These are phyloP conservation scores for Fulica atra DNA, from an alignment of 2,113 vertebrate species.

Conservation along the genomic window DNA sequence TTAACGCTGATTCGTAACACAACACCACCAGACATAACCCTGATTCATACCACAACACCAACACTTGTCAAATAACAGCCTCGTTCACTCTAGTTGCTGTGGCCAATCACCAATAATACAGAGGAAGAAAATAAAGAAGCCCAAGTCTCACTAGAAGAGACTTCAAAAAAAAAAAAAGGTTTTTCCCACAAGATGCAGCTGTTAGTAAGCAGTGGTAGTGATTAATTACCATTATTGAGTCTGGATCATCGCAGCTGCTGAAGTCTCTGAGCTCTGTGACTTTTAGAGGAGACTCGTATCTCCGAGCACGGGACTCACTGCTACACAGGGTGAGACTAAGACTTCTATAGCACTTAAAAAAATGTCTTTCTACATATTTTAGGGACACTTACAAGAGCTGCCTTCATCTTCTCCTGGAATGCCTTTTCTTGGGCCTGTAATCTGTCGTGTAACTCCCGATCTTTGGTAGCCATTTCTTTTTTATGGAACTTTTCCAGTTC, in stretches of 20 bases:
- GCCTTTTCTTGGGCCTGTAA: constrained; percentile 68
- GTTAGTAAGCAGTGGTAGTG: neutral
- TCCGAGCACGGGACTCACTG: neutral
- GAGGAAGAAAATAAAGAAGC: neutral
- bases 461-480: constrained; percentile 83
- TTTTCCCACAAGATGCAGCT: neutral
- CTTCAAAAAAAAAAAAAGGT: neutral
- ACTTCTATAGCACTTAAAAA: neutral
- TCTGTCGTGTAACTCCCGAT: constrained; percentile 78
- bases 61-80: neutral
- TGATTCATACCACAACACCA: too few relatives aligned
- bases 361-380: neutral
- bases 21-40: neutral
- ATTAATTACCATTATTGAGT: neutral
- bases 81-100: neutral
- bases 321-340: neutral
- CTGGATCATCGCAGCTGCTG: neutral
- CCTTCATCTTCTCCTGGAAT: constrained; percentile 79
- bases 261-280: neutral
- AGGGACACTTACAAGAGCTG: constrained; percentile 80
- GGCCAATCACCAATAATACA: neutral
- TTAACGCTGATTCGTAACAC: neutral
- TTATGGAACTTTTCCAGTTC: constrained; percentile 83
- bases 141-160: neutral
- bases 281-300: neutral